Conservation (phyloP, 1,140 invertebrate species). For the Parasteatoda tepidariorum region DNA sequence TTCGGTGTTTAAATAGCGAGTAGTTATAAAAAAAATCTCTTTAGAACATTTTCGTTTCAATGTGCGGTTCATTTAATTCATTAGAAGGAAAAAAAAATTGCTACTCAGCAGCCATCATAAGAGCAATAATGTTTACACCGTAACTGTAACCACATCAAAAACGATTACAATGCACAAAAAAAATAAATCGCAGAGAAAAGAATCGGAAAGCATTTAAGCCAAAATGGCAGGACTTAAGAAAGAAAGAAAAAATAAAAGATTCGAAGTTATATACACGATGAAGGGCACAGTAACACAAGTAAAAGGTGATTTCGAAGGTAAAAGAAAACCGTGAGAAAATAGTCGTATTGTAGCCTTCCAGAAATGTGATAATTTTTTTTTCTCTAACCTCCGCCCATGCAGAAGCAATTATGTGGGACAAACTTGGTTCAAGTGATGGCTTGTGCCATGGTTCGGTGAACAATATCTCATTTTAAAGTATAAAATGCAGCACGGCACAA, state of each 20-base stretch:
- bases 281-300: not conserved
- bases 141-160: not conserved
- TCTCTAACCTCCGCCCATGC: not conserved
- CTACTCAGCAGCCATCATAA: no score
- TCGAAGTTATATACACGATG: not conserved
- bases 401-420: not conserved
- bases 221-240: not conserved
- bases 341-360: not conserved
- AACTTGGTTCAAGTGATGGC: not conserved
- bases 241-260: not conserved
- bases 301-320: constrained; percentile 23
- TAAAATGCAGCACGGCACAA: not conserved
- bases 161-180: not conserved
- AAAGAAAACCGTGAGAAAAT: constrained; percentile 31
- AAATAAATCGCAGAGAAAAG: constrained; percentile 1
- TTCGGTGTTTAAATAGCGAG: no score
- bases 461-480: constrained; percentile 11
- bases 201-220: not conserved
- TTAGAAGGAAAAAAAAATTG: no score
- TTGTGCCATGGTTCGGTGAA: constrained; percentile 10
- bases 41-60: no score
- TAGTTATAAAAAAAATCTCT: no score
- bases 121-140: not conserved
- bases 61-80: no score
- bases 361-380: not conserved